Evolutionary conservation across 2,797 vertebrate genomes (phyloP).

Genomic region (Carapus acus): DNA sequence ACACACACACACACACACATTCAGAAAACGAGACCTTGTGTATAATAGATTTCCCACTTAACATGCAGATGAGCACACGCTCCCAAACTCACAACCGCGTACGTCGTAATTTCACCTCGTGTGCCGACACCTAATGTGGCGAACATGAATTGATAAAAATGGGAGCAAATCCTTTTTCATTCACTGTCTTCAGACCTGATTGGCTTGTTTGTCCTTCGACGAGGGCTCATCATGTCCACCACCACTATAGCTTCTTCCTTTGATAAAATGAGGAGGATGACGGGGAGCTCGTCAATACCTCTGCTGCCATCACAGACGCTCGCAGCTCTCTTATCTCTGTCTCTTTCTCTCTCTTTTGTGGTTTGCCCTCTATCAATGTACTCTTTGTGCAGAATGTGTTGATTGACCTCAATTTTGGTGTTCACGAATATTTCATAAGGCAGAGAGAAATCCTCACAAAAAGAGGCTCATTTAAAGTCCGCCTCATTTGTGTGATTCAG

Average conservation of each 20-base stretch:
- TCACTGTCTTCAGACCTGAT: slow-evolving; percentile 24
- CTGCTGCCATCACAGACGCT: slow-evolving; percentile 5
- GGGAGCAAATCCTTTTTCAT: slow-evolving; percentile 21
- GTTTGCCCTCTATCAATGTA: neutral
- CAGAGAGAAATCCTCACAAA: slow-evolving; percentile 13
- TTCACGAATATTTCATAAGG: slow-evolving; percentile 15
- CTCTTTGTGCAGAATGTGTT: slow-evolving; percentile 22
- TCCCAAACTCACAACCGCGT: neutral
- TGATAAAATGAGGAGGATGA: slow-evolving; percentile 18
- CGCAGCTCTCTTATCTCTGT: slow-evolving; percentile 17
- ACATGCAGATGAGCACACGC: slow-evolving; percentile 33
- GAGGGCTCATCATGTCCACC: slow-evolving; percentile 28
- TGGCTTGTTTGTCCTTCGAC: slow-evolving; percentile 31
- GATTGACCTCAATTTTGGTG: slow-evolving; percentile 17
- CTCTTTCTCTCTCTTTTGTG: neutral
- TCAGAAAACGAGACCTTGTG: slow-evolving; percentile 34
- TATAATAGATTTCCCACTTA: slow-evolving; percentile 46
- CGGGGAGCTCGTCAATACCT: slow-evolving; percentile 19
- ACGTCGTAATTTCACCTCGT: neutral
- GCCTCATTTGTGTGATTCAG: slow-evolving; percentile 10
- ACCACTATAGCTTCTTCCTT: slow-evolving; percentile 15
- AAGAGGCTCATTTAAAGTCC: slow-evolving; percentile 8
- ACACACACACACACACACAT: neutral
- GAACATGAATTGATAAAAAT: slow-evolving; percentile 18
- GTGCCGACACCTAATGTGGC: slow-evolving; percentile 10